These are phyloP conservation scores for Fistularia commersonii DNA, from an alignment of 2,797 vertebrate genomes.

Conservation along the genomic window DNA sequence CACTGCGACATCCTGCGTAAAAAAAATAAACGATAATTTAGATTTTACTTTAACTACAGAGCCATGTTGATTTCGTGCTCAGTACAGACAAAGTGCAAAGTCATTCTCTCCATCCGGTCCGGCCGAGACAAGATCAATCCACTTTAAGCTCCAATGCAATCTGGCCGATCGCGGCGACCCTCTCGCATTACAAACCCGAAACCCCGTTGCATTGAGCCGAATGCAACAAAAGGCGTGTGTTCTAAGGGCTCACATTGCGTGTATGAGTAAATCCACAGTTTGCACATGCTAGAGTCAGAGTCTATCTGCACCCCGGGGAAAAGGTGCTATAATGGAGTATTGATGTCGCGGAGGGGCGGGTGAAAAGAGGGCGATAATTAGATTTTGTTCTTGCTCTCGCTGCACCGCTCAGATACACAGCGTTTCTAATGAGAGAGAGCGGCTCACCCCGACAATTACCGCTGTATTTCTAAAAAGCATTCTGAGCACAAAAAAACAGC, in stretches of 20 bases:
- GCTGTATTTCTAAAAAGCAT: constrained; percentile 49
- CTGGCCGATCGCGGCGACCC: too few species aligned
- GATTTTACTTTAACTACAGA: too few species aligned
- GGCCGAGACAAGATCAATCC: too few species aligned
- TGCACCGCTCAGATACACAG: constrained; percentile 64
- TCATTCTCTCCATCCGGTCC: too few species aligned
- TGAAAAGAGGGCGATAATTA: constrained; percentile 76
- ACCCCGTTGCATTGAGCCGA: too few species aligned
- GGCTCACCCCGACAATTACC: constrained; percentile 57
- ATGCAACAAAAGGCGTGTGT: constrained; percentile 1
- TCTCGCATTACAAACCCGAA: too few species aligned
- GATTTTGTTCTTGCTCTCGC: constrained; percentile 72
- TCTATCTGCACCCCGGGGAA: constrained; percentile 53
- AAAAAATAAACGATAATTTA: too few species aligned
- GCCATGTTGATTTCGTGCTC: too few species aligned
- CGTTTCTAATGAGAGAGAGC: constrained; percentile 63
- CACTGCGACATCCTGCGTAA: too few species aligned
- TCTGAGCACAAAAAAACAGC: constrained; percentile 26
- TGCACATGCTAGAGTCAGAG: constrained; percentile 38
- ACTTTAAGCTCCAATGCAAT: too few species aligned
- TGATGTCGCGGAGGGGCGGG: constrained; percentile 67
- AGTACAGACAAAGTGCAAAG: too few species aligned
- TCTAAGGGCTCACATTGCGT: constrained; percentile 7
- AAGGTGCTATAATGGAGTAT: constrained; percentile 75
- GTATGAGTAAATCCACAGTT: constrained; percentile 9